phyloP scores from a whole-genome alignment of 2,888 invertebrate genomes.

The Parthenolecanium corni region DNA sequence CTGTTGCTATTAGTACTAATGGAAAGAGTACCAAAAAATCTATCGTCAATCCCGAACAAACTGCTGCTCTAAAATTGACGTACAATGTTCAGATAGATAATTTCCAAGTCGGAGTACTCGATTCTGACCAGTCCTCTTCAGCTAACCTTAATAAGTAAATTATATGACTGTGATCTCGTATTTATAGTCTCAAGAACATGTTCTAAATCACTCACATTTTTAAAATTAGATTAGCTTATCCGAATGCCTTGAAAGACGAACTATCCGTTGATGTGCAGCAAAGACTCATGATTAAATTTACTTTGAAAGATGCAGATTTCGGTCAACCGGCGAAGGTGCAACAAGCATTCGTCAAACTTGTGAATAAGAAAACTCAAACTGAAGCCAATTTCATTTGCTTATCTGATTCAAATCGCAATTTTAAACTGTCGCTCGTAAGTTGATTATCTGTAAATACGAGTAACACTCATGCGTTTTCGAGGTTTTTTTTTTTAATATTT shows the following conservation, averaged over 20 bases:
- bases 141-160: conserved; percentile 55
- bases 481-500: neutral
- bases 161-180: no score
- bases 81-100: conserved; percentile 60
- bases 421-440: conserved; percentile 81
- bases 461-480: neutral
- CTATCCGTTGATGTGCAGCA: conserved; percentile 83
- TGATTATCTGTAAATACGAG: neutral
- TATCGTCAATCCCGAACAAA: neutral
- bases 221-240: conserved; percentile 52
- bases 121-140: conserved; percentile 74
- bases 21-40: neutral
- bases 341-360: conserved; percentile 76
- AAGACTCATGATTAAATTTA: conserved; percentile 70
- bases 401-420: conserved; percentile 58
- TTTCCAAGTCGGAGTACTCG: conserved; percentile 76
- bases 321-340: conserved; percentile 62
- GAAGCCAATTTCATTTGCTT: conserved; percentile 93
- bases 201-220: conserved; percentile 21
- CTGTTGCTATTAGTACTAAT: conserved; percentile 1
- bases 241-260: conserved; percentile 54
- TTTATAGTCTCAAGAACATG: no score
- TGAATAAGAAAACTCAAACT: conserved; percentile 50
- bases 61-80: neutral
- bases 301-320: conserved; percentile 56